Percentiles rank a stretch among this genome's conserved stretches.
Conservation (phyloP, 2,113 vertebrate genomes). For the Butastur rufipennis region DNA sequence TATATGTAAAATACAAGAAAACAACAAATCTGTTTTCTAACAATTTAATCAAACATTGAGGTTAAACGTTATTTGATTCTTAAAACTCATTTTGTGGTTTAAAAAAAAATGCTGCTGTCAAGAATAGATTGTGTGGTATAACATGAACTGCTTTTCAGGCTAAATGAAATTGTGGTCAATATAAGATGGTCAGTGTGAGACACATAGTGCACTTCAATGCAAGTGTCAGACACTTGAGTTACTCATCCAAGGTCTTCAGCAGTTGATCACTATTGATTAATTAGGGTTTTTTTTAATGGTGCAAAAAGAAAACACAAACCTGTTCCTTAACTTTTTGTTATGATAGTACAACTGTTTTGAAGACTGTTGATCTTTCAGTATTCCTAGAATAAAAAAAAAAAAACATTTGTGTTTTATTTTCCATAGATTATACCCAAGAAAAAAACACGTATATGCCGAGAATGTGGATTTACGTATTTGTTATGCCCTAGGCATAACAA, state of each 20-base stretch:
- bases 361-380: neutral
- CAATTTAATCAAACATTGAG: neutral
- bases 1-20: neutral
- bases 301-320: neutral
- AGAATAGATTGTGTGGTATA: neutral
- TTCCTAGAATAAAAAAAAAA: neutral
- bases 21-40: neutral
- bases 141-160: neutral
- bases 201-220: neutral
- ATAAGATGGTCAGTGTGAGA: neutral
- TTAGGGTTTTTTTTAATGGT: neutral
- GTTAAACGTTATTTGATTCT: neutral
- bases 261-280: neutral
- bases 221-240: neutral
- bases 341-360: neutral
- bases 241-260: neutral
- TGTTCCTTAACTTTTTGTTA: neutral
- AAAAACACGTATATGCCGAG: neutral
- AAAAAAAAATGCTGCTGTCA: neutral
- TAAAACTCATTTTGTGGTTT: neutral
- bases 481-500: neutral
- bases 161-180: neutral
- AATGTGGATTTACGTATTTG: neutral
- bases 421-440: neutral
- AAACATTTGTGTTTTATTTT: neutral